Evolutionary conservation across 2,888 invertebrate species (phyloP), one percentile per base, ranked within the genome.

Genomic region (Philaethria dido): DNA sequence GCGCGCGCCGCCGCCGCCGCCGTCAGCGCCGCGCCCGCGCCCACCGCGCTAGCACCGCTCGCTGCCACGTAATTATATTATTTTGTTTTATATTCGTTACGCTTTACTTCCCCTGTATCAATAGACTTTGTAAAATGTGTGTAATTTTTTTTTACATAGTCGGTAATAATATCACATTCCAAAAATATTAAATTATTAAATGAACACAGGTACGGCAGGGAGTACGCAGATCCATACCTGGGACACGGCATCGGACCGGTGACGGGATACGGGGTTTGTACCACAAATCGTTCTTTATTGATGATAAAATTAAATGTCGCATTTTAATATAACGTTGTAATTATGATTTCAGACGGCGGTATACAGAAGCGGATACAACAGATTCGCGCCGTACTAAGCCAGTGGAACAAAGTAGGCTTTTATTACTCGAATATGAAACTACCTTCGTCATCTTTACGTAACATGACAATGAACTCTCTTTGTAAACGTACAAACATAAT

Each of bases 231-330:
- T 92, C 98, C 98, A 69, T 98, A 98, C 93, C 94, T 99, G 84
- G 98, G 97, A 77, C 98, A 98, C 93, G 96, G 98, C 74, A 98
- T 99, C 87, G 99, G 99, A 84, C 99, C 99, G 78, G 97, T 99
- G 81, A 97, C 99, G 77, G 98, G 98, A 84, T 99, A 99, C 92
- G 98, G 98, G 95, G 98, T 99, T 95, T 95, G 95, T 86, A 29
- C 16, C 16, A n/a, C 14, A 33, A 42, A n/a, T 13, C 14, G 33
- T 29, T 33, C 13, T 18, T 14, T n/a, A 6, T 25, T 16, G 9
- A 8, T 3, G 1, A n/a, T 50, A n/a, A 50, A 50, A 1, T 59
- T 29, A 18, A 18, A 60, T 29, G 1, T 39, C 16, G 18, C 18
- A 6, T 14, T 45, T 3, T 47, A 45, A 13, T 45, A 47, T 45